Base-by-base conservation (phyloP, 2,888 invertebrate genomes). In the Drosophila birchii region DNA sequence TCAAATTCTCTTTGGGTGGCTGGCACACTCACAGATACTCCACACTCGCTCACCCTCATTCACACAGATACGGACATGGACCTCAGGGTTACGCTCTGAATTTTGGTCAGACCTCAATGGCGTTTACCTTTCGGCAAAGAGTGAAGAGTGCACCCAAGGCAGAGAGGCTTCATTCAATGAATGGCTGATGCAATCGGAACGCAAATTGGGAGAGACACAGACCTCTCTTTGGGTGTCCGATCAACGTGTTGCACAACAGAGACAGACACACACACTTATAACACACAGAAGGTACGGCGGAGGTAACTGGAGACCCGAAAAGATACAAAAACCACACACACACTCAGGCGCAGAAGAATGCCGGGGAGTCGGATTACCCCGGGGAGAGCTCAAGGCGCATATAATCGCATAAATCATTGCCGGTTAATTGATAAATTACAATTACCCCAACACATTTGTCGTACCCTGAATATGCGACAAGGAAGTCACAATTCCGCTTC, bases 181-280 rank as follows among this genome's bases (percentile, higher is more conserved):
- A 78, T 88, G 89, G 86, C 89, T 87, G 86, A 87, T 88, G 86
- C 85, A 87, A 87, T 88, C 72, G 53, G 20, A 45, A 56, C 26
- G 47, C 51, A 59, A 86, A 83, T 86, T 86, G 78, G 77, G 84
- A 67, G 87, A 86, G 86, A 70, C 76, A 34, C 51, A 53, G 63
- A 56, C 60, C 68, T 59, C 77, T 72, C 76, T 63, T 75, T 71
- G 49, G 68, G 61, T 69, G 70, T 41, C 26, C 26, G 51, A 20
- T 73, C 49, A 44, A 64, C 47, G 55, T 73, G 69, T 86, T 86
- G 85, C 87, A 78, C 81, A 84, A 85, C 61, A 67, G 68, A 56
- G 14, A 6, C n/a, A 71, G 39, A 45, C 26, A 85, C 57, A 60
- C 68, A 44, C 29, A 53, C 26, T 55, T 26, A 26, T 11, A 36